Evolutionary conservation across 2,113 vertebrate species (phyloP).

Genomic region (Hassar affinis): DNA sequence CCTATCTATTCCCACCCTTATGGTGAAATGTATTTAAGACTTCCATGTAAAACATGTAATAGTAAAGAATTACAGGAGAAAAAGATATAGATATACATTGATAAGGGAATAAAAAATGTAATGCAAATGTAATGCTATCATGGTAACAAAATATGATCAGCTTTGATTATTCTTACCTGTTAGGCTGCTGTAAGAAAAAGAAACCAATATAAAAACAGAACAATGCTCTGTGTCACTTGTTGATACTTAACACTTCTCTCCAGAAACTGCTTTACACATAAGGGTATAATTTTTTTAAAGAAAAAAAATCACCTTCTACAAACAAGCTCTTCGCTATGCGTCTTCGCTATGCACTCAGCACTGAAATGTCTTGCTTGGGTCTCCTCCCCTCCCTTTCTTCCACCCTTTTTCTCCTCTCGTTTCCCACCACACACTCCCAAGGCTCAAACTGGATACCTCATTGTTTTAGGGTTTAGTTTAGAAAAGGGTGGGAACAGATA

Average conservation of each 20-base stretch:
- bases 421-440: slow-evolving; percentile 54
- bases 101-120: not conserved
- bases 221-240: not conserved
- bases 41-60: not conserved
- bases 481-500: slow-evolving; percentile 34
- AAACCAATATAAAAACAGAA: not conserved
- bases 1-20: no score
- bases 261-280: slow-evolving; percentile 52
- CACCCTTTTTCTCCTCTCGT: slow-evolving; percentile 48
- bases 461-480: slow-evolving; percentile 34
- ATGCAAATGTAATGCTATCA: not conserved
- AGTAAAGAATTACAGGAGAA: not conserved
- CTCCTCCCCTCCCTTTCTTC: slow-evolving; percentile 19
- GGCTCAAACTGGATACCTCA: slow-evolving; percentile 49
- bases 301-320: slow-evolving; percentile 38
- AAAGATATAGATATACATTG: not conserved
- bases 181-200: not conserved
- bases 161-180: slow-evolving; percentile 7
- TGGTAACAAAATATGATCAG: not conserved
- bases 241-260: not conserved
- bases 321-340: slow-evolving; percentile 56
- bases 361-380: slow-evolving; percentile 33
- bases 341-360: slow-evolving; percentile 43
- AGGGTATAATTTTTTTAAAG: slow-evolving; percentile 59
- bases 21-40: not conserved